These are phyloP conservation scores for Drosophila orena DNA, from an alignment of 1,140 invertebrate species.

Conservation along the genomic window DNA sequence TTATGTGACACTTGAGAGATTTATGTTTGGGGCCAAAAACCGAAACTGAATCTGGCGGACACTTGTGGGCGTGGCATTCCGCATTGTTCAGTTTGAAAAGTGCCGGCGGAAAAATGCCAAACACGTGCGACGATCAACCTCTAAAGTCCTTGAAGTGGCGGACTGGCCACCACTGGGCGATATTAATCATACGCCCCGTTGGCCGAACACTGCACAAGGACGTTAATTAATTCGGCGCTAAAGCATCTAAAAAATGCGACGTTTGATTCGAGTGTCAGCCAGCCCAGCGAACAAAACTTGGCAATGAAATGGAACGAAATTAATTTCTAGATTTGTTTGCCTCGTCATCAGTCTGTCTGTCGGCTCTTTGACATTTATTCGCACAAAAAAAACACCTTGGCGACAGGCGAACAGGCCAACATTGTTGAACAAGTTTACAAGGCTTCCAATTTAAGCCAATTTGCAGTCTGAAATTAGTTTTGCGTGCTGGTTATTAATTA, in stretches of 20 bases:
- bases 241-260: conserved; percentile 57
- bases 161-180: conserved; percentile 21
- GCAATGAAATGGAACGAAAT: conserved; percentile 62
- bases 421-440: conserved; percentile 39
- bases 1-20: conserved; percentile 82
- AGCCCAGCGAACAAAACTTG: conserved; percentile 23
- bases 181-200: conserved; percentile 77
- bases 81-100: conserved; percentile 63
- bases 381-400: conserved; percentile 50
- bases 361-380: conserved; percentile 54
- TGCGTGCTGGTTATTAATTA: conserved; percentile 76
- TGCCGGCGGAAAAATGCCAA: conserved; percentile 57
- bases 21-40: conserved; percentile 48
- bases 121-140: conserved; percentile 30
- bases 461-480: conserved; percentile 65
- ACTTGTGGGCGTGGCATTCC: conserved; percentile 51
- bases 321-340: conserved; percentile 62
- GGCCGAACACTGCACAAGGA: conserved; percentile 25
- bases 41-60: conserved; percentile 25
- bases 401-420: conserved; percentile 39
- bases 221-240: conserved; percentile 68
- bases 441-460: conserved; percentile 36
- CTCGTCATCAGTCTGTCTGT: conserved; percentile 20
- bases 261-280: conserved; percentile 56
- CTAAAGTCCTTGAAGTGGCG: conserved; percentile 3